Evolutionary conservation across 2,888 invertebrate genomes (phyloP), one percentile per base, ranked within the genome.

Genomic region (Nudaria mundana): DNA sequence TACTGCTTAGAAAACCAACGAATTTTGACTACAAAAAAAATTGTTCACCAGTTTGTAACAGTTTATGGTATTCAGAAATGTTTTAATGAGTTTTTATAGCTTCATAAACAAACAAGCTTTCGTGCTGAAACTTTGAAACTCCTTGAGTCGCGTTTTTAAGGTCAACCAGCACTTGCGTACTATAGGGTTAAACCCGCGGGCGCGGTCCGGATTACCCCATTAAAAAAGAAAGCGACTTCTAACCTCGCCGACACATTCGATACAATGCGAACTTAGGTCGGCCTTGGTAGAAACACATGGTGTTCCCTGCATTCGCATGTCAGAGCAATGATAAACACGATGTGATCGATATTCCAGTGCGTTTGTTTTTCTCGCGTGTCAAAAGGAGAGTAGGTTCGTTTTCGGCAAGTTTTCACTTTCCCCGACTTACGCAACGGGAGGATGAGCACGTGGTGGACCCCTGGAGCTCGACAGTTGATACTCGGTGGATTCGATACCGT

Each of bases 391-490:
- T 63, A 67, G 75, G 77, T 74, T 70, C 71, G 69, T 68, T 68
- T 63, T 55, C 54, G 63, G 50, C 56, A 53, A 66, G 64, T 66
- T 70, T 51, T 65, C 66, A 68, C 50, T 54, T 62, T 66, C 8
- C 46, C 54, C 72, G 74, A 80, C 84, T 85, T 85, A 86, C 85
- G 84, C 82, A 82, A 83, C 74, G 73, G 71, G 71, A 72, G 71
- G 71, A 60, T 58, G 67, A 63, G 74, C 75, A 77, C 80, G 80
- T 77, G 78, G 76, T 51, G 41, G 57, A 37, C 45, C 48, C 48
- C 50, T 48, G 48, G 28, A 58, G 59, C 44, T 42, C 40, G 47
- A 46, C 48, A 43, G 56, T 48, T 60, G 60, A 39, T 56, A 63
- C 52, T 44, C 44, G 48, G 49, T 28, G 32, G 51, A 54, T 39